Evolutionary conservation across 2,113 vertebrate genomes (phyloP).

Genomic region (Dasypus novemcinctus): DNA sequence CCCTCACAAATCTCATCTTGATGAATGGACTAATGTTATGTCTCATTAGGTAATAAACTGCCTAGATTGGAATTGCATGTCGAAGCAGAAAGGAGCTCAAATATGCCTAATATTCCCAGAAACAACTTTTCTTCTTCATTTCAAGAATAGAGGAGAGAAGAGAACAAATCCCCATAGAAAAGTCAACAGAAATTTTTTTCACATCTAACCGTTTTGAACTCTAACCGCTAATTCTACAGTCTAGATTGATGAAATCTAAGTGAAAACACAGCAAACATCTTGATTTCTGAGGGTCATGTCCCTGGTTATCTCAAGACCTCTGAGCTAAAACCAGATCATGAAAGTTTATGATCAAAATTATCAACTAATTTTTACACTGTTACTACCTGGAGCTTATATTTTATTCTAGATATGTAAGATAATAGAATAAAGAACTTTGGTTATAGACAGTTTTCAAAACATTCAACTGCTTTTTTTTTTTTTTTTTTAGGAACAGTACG

Average conservation of each 20-base stretch:
- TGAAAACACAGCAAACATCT: conserved; percentile 21
- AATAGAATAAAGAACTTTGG: conserved; percentile 23
- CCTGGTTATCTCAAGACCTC: neutral
- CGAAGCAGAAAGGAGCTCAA: neutral
- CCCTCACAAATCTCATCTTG: conserved; percentile 12
- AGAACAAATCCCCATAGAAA: neutral
- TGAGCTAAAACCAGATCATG: neutral
- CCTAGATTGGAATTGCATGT: neutral
- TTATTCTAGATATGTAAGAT: neutral
- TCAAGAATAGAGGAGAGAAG: neutral
- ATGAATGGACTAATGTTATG: conserved; percentile 5
- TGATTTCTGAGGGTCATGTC: accelerated
- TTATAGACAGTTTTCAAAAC: neutral
- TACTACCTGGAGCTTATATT: neutral
- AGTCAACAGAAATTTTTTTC: conserved; percentile 1
- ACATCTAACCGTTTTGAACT: neutral
- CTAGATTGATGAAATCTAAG: neutral
- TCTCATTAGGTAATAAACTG: conserved; percentile 33
- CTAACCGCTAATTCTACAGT: neutral
- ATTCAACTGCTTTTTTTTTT: neutral
- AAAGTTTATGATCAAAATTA: neutral
- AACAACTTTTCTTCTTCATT: conserved; percentile 34
- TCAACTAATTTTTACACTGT: neutral
- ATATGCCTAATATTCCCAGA: neutral
- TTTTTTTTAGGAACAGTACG: neutral